phyloP scores from a whole-genome alignment of 2,888 invertebrate genomes.

The Patella caerulea region DNA sequence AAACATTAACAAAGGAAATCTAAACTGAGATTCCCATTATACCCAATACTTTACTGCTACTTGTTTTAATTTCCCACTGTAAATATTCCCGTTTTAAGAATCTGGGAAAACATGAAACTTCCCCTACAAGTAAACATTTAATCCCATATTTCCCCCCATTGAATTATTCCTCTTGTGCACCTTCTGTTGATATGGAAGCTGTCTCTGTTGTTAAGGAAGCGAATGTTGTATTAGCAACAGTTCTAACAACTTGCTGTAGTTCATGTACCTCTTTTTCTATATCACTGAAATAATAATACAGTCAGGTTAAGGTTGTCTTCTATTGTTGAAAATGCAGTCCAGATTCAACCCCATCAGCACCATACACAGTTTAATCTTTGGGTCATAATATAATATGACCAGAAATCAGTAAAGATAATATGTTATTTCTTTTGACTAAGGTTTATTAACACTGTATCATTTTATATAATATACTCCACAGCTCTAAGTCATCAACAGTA shows the following conservation, averaged over 20 bases:
- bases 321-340: neutral
- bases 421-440: too few relatives aligned
- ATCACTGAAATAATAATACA: conserved; percentile 47
- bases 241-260: conserved; percentile 62
- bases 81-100: too few relatives aligned
- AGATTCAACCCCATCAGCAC: neutral
- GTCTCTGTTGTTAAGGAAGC: conserved; percentile 35
- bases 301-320: neutral
- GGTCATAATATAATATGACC: neutral
- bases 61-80: too few relatives aligned
- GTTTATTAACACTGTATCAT: too few relatives aligned
- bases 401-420: neutral
- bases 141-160: too few relatives aligned
- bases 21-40: too few relatives aligned
- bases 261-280: conserved; percentile 65
- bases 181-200: conserved; percentile 27
- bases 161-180: neutral
- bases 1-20: too few relatives aligned
- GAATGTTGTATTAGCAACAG: conserved; percentile 53
- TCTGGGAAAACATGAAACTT: too few relatives aligned
- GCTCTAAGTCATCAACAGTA: too few relatives aligned
- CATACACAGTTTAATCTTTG: neutral
- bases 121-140: too few relatives aligned
- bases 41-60: too few relatives aligned
- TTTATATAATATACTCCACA: too few relatives aligned